These are phyloP conservation scores for Garrulus glandarius DNA, from an alignment of 2,797 vertebrate genomes.

Conservation along the genomic window DNA sequence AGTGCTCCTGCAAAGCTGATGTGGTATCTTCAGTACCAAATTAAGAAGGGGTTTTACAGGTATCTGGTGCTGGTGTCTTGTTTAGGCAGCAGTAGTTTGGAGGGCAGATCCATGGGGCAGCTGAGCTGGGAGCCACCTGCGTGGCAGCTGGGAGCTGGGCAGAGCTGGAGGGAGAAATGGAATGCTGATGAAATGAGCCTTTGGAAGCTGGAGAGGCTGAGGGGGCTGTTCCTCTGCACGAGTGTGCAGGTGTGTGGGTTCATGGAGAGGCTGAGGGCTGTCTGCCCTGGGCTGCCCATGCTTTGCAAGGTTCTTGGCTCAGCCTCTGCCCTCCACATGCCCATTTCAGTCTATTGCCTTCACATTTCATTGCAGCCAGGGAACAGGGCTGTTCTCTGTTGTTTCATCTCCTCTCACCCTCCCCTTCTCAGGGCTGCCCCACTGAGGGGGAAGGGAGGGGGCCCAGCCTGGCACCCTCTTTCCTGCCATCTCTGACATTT, in stretches of 20 bases:
- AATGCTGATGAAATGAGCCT: neutral
- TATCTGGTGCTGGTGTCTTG: neutral
- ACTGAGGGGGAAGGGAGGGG: neutral
- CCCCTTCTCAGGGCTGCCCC: neutral
- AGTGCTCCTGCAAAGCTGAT: neutral
- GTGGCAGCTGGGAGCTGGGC: neutral
- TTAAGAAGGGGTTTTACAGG: neutral
- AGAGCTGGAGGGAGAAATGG: neutral
- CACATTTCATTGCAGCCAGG: neutral
- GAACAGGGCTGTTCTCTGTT: neutral
- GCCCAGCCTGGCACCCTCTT: neutral
- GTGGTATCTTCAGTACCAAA: neutral
- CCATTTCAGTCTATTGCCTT: neutral
- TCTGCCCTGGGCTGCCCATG: neutral
- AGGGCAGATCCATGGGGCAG: neutral
- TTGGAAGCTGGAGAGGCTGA: neutral
- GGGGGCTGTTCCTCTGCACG: neutral
- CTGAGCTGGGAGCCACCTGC: neutral
- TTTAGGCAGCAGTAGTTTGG: neutral
- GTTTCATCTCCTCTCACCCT: neutral
- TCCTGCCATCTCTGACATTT: neutral
- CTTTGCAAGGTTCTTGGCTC: neutral
- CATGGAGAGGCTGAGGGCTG: neutral
- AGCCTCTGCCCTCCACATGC: neutral
- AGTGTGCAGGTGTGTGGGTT: neutral